Percentiles rank a stretch among this genome's conserved stretches.
Evolutionary conservation across 53 echinoderm and acorn worm genomes (phyloP).

Genomic region (Stichopus horrens): DNA sequence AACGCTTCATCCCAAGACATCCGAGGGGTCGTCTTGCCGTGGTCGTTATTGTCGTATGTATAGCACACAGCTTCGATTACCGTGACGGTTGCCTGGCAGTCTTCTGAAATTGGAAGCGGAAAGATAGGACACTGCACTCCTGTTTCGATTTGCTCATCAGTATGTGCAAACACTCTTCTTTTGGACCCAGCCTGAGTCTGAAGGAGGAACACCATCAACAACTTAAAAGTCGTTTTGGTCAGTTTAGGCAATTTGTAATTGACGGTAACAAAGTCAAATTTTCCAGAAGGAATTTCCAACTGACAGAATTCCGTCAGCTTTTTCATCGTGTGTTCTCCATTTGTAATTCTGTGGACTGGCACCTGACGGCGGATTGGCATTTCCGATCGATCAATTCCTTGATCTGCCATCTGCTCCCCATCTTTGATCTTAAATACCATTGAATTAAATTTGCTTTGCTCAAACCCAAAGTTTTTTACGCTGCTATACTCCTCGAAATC

Average conservation of each 20-base stretch:
- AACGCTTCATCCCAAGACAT: background rate
- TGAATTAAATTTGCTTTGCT: background rate
- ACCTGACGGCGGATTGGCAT: background rate
- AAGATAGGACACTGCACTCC: background rate
- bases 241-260: background rate
- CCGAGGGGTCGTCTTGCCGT: no score
- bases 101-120: background rate
- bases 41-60: background rate
- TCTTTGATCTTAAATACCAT: background rate
- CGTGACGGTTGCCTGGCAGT: background rate
- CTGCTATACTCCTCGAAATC: background rate
- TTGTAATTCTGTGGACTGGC: background rate
- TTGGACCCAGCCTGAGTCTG: background rate
- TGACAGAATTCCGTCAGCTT: background rate
- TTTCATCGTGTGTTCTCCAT: background rate
- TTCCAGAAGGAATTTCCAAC: conserved; percentile 1
- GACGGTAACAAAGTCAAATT: background rate
- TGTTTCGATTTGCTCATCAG: background rate
- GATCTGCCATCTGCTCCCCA: background rate
- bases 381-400: no score
- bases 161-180: background rate
- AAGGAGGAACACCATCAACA: background rate
- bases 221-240: background rate
- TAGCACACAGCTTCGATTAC: background rate
- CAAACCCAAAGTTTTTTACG: background rate